Evolutionary conservation across 2,797 vertebrate species (phyloP).

Genomic region (Coilia nasus): DNA sequence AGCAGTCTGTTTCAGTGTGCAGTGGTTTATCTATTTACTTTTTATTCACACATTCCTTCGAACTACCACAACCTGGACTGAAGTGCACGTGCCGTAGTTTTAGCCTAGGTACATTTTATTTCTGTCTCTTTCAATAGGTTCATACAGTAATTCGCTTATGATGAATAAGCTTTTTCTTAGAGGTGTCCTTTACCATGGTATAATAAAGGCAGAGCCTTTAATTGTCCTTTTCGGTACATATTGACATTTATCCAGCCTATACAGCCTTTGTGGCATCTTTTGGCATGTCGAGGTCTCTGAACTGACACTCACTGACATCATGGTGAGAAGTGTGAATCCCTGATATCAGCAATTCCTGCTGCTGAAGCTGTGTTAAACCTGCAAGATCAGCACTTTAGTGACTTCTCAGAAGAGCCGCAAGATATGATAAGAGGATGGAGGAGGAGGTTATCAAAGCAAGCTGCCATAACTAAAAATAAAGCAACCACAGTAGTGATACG

Average conservation of each 20-base stretch:
- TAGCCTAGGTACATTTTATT: too few species aligned
- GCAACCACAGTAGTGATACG: background rate
- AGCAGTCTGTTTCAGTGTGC: too few species aligned
- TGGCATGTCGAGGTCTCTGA: background rate
- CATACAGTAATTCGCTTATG: too few species aligned
- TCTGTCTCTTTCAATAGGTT: too few species aligned
- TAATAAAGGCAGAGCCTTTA: background rate
- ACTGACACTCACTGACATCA: background rate
- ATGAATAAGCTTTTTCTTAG: background rate
- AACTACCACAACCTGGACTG: background rate
- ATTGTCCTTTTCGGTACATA: background rate
- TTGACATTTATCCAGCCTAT: background rate
- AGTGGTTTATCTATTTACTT: too few species aligned
- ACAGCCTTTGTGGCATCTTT: background rate
- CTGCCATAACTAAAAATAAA: background rate
- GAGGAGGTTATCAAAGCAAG: background rate
- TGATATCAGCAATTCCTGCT: background rate
- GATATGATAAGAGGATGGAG: constrained; percentile 17
- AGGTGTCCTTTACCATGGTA: background rate
- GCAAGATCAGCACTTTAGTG: constrained; percentile 28
- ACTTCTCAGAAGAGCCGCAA: constrained; percentile 26
- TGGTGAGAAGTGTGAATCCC: background rate
- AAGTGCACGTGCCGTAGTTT: too few species aligned
- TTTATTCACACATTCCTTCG: background rate
- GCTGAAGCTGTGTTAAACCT: constrained; percentile 12